A percentile compares a stretch with the other conserved stretches of the same genome.
phyloP scores from a whole-genome alignment of 2,113 vertebrate genomes.

The Brienomyrus brachyistius region DNA sequence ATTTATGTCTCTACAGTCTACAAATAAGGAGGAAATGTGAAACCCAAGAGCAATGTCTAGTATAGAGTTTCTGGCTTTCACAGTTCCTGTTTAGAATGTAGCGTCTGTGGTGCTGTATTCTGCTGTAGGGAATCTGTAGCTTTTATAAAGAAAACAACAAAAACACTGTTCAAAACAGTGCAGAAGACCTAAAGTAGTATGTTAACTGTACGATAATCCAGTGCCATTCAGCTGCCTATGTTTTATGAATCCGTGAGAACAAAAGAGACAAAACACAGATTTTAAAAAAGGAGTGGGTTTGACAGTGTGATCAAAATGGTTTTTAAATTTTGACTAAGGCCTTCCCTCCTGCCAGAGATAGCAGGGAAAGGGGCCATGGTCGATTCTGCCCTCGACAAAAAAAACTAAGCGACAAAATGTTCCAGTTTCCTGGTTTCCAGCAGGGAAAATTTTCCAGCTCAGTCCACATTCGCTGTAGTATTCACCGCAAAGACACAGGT shows the following conservation, averaged over 20 bases:
- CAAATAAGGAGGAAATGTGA: not conserved
- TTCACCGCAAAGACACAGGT: not conserved
- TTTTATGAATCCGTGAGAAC: not conserved
- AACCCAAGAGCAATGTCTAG: not conserved
- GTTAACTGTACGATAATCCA: not conserved
- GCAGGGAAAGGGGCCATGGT: not conserved
- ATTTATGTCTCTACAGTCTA: not conserved
- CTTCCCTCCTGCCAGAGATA: not conserved
- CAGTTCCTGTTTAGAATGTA: not conserved
- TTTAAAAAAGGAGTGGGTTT: not conserved
- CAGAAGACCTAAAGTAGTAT: not conserved
- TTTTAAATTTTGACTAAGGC: not conserved
- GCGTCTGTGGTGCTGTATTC: not conserved
- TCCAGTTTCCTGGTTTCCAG: not conserved
- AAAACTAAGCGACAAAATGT: not conserved
- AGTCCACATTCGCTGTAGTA: not conserved
- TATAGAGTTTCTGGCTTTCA: not conserved
- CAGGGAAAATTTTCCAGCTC: not conserved
- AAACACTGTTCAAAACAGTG: not conserved
- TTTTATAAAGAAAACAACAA: not conserved
- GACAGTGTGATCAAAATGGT: not conserved
- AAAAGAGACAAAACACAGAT: not conserved
- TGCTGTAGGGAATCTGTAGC: not conserved
- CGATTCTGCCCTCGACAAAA: not conserved
- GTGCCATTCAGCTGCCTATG: not conserved